These are phyloP conservation scores for Calonectris borealis DNA, from an alignment of 2,113 vertebrate species.

Conservation along the genomic window DNA sequence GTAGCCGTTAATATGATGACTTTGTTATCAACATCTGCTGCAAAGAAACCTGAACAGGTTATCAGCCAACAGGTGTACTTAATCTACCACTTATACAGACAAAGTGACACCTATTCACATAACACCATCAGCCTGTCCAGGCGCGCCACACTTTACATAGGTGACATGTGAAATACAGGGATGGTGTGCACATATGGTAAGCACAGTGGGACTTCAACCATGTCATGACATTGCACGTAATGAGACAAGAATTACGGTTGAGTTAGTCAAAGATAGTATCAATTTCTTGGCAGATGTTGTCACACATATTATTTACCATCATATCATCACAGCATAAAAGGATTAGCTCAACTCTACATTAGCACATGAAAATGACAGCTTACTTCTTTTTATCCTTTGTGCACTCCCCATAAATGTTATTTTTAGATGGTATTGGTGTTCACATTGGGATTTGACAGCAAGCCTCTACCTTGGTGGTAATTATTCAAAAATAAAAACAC, in stretches of 20 bases:
- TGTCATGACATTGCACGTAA: neutral
- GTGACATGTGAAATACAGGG: neutral
- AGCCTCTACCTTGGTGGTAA: neutral
- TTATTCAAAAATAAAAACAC: neutral
- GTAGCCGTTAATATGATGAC: neutral
- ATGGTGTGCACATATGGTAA: neutral
- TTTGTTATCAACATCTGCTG: neutral
- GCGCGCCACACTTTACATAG: neutral
- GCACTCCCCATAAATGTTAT: neutral
- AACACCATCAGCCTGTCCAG: neutral
- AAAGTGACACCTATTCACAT: neutral
- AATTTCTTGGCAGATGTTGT: neutral
- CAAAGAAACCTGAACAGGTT: neutral
- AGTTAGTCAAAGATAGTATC: neutral
- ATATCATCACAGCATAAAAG: neutral
- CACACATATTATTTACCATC: neutral
- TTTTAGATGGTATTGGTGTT: neutral
- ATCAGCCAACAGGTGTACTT: neutral
- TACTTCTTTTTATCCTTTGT: neutral
- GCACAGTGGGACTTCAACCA: neutral
- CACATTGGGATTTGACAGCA: neutral
- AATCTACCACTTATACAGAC: neutral
- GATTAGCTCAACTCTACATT: neutral
- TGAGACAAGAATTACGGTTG: neutral
- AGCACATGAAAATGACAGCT: neutral